phyloP scores from a whole-genome alignment of 2,888 invertebrate species.

The Melanchra persicariae region DNA sequence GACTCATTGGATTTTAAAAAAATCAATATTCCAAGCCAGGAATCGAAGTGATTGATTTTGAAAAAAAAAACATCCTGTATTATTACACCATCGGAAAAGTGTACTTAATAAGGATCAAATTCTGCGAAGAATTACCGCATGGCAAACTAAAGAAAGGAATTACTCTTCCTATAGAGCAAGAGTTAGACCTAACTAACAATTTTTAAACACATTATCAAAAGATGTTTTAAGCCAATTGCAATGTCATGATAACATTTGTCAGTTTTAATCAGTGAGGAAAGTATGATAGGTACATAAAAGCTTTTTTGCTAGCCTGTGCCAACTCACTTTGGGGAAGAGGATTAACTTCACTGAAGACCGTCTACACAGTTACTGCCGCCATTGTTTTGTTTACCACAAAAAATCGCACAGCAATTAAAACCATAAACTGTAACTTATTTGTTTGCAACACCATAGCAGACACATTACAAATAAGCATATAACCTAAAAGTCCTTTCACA shows the following conservation, averaged over 20 bases:
- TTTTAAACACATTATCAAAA: too few relatives aligned
- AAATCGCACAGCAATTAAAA: slow-evolving; percentile 11
- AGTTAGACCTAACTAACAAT: too few relatives aligned
- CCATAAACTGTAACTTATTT: neutral
- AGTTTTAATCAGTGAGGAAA: neutral
- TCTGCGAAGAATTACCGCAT: too few relatives aligned
- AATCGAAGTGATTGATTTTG: too few relatives aligned
- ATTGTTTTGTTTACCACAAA: neutral
- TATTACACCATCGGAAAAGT: too few relatives aligned
- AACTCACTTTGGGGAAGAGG: neutral
- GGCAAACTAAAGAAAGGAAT: too few relatives aligned
- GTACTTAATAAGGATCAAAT: too few relatives aligned
- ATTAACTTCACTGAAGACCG: neutral
- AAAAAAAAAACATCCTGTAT: too few relatives aligned
- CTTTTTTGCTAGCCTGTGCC: neutral
- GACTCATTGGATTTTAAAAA: too few relatives aligned
- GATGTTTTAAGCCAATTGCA: too few relatives aligned
- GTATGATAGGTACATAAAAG: neutral
- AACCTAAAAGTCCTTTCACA: neutral
- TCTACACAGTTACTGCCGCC: neutral
- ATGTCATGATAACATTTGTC: neutral
- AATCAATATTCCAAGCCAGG: too few relatives aligned
- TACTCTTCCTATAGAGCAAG: too few relatives aligned
- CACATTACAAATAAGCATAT: neutral
- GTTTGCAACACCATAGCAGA: neutral